Conservation (phyloP, 1,140 invertebrate genomes). For the Hyphantria cunea region DNA sequence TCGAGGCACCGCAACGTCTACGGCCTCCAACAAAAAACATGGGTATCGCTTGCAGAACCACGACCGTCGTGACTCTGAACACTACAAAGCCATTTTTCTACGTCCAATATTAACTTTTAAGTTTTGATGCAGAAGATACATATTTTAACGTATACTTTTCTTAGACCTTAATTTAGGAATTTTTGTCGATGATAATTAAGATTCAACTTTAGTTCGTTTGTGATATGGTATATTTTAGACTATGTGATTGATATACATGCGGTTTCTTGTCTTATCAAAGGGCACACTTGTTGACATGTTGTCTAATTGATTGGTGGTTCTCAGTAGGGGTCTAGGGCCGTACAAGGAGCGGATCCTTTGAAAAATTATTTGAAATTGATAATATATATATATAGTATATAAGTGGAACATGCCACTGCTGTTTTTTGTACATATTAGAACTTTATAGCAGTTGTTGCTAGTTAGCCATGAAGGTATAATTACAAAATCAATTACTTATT, state of each 20-base stretch:
- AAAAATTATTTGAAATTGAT: slow-evolving; percentile 79
- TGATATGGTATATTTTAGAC: slow-evolving; percentile 64
- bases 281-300: slow-evolving; percentile 81
- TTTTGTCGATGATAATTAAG: slow-evolving; percentile 36
- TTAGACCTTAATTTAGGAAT: slow-evolving; percentile 28
- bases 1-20: slow-evolving; percentile 78
- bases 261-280: slow-evolving; percentile 66
- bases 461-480: slow-evolving; percentile 12
- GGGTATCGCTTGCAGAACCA: slow-evolving; percentile 69
- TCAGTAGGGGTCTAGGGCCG: slow-evolving; percentile 67
- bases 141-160: slow-evolving; percentile 32
- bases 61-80: slow-evolving; percentile 21
- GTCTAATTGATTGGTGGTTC: slow-evolving; percentile 80
- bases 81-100: slow-evolving; percentile 14
- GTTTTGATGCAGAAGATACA: slow-evolving; percentile 31
- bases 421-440: slow-evolving; percentile 41
- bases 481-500: not conserved
- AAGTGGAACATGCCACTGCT: slow-evolving; percentile 78
- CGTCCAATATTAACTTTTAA: slow-evolving; percentile 23
- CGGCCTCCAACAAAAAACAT: slow-evolving; percentile 70
- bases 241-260: slow-evolving; percentile 35
- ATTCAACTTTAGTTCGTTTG: slow-evolving; percentile 56
- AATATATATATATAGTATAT: slow-evolving; percentile 74
- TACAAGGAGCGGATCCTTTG: slow-evolving; percentile 74
- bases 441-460: slow-evolving; percentile 31